Base-by-base conservation (phyloP, 1,140 invertebrate genomes). In the Penaeus chinensis region DNA sequence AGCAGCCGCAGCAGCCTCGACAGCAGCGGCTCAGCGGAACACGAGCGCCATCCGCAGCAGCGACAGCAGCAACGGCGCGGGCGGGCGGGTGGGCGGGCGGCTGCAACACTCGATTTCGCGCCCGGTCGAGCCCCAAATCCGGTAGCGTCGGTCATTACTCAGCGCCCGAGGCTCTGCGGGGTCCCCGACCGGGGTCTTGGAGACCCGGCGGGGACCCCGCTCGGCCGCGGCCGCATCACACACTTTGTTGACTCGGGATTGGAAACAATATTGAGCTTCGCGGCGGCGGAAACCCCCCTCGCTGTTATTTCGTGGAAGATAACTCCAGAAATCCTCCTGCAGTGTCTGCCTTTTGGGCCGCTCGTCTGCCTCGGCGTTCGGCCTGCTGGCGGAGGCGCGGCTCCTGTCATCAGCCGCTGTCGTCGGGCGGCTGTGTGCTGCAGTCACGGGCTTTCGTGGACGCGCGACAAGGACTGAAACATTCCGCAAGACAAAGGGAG, bases 231-330 rank as follows among this genome's bases (percentile, higher is more conserved):
- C 78, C 54, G 32, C 78, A 80, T 80, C 78, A 80, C 78, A 80
- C 78, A 80, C 78, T 80, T 80, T 80, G 78, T 80, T 80, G 78
- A 80, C 78, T 60, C 78, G 54, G 62, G 62, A 80, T 80, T 80
- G 78, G 78, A 80, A 80, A 80, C 78, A 80, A 80, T 80, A 80
- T 80, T 80, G 78, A 80, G 62, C 47, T 27, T 27, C 54, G 78
- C 54, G 78, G 54, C 18, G 78, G 47, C 24, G 47, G 27, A 80
- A 80, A 61, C 13, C 78, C 20, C 47, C 27, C 19, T 11, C 42
- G 32, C 78, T 60, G 78, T 80, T 80, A 61, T 80, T 80, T 80
- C 78, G 47, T 60, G 78, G 47, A n/a, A 61, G 47, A 60, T 80
- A 61, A 80, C 78, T 61, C n/a, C 42, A 27, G 78, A 32, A 61